These are phyloP conservation scores for Cephus runcator DNA, from an alignment of 2,888 invertebrate genomes.

Conservation along the genomic window DNA sequence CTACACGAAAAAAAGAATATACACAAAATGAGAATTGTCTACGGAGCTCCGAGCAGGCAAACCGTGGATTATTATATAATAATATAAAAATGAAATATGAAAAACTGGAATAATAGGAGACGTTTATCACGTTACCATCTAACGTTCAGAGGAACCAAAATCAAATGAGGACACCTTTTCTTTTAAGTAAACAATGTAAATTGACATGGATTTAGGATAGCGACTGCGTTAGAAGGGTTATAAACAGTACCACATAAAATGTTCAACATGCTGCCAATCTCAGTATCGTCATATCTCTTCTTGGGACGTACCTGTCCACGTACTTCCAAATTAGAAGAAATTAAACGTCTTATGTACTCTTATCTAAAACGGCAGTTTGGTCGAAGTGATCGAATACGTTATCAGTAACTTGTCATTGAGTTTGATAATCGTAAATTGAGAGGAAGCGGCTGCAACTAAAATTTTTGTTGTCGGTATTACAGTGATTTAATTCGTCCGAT, in stretches of 20 bases:
- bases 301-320: conserved; percentile 31
- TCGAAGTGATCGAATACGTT: too few species aligned
- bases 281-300: conserved; percentile 48
- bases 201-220: conserved; percentile 25
- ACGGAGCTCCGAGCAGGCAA: not conserved
- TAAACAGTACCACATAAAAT: conserved; percentile 52
- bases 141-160: conserved; percentile 32
- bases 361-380: not conserved
- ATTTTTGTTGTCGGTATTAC: too few species aligned
- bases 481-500: too few species aligned
- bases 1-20: conserved; percentile 1
- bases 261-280: conserved; percentile 57
- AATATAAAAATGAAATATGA: too few species aligned
- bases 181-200: conserved; percentile 31
- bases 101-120: too few species aligned
- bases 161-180: conserved; percentile 32
- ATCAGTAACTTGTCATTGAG: too few species aligned
- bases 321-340: conserved; percentile 15
- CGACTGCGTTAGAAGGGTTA: conserved; percentile 28
- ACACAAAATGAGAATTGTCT: too few species aligned
- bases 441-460: too few species aligned
- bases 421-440: too few species aligned
- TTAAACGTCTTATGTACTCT: conserved; percentile 24
- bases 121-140: conserved; percentile 26
- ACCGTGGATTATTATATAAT: too few species aligned